Evolutionary conservation across 2,797 vertebrate species (phyloP).

Genomic region (Sylvilagus floridanus): DNA sequence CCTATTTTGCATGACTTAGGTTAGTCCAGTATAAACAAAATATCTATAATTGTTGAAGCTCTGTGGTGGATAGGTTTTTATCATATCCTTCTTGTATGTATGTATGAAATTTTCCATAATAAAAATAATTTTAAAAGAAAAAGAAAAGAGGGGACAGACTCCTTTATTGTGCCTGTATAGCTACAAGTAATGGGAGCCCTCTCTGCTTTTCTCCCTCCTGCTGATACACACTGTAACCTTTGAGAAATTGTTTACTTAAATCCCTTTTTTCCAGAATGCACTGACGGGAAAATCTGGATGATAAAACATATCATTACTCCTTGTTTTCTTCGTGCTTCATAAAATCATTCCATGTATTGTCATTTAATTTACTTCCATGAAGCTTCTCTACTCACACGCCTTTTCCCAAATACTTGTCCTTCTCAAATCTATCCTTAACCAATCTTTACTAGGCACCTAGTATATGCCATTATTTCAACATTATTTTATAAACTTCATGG

Average conservation of each 20-base stretch:
- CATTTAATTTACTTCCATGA: conserved; percentile 27
- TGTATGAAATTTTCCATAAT: conserved; percentile 50
- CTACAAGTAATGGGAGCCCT: not conserved
- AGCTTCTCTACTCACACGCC: not conserved
- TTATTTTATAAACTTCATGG: conserved; percentile 32
- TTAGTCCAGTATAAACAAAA: conserved; percentile 39
- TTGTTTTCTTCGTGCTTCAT: not conserved
- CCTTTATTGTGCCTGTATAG: not conserved
- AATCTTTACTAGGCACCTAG: not conserved
- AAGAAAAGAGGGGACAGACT: not conserved
- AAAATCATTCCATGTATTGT: not conserved
- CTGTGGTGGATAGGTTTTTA: not conserved
- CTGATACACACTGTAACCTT: not conserved
- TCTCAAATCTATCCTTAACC: not conserved
- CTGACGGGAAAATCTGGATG: not conserved
- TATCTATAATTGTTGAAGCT: not conserved
- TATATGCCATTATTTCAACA: not conserved
- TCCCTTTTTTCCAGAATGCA: not conserved
- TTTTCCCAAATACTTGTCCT: conserved; percentile 11
- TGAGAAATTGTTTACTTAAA: not conserved
- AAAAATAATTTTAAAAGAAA: not conserved
- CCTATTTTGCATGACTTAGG: conserved; percentile 9
- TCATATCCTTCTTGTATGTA: not conserved
- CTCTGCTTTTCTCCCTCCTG: conserved; percentile 16
- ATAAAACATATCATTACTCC: not conserved